A percentile compares a stretch with the other conserved stretches of the same genome.
Evolutionary conservation across 2,797 vertebrate genomes (phyloP).

Genomic region (Smutsia gigantea): DNA sequence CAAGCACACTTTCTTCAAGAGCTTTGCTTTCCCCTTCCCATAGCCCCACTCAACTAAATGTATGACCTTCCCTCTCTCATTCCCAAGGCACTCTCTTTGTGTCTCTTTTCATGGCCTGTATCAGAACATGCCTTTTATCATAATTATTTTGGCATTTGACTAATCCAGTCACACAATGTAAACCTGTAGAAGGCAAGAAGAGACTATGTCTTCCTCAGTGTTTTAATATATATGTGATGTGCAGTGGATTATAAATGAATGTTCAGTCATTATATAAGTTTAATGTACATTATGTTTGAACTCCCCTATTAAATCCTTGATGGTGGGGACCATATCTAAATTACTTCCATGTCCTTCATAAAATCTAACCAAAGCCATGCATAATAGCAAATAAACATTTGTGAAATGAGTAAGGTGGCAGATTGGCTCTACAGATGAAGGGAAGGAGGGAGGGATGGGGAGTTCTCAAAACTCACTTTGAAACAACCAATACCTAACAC

Average conservation of each 20-base stretch:
- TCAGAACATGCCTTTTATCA: neutral
- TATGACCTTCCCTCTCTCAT: neutral
- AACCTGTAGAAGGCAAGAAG: neutral
- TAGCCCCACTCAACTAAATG: neutral
- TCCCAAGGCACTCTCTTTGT: neutral
- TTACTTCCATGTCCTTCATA: neutral
- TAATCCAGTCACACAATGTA: neutral
- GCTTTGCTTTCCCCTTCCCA: neutral
- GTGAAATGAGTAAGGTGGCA: neutral
- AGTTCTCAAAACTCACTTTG: neutral
- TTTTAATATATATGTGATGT: neutral
- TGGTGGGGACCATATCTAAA: neutral
- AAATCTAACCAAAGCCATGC: neutral
- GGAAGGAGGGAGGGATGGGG: neutral
- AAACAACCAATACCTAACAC: neutral
- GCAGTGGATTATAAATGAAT: neutral
- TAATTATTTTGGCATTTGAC: slow-evolving; percentile 6
- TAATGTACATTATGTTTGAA: neutral
- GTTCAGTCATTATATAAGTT: neutral
- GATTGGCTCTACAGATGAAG: neutral
- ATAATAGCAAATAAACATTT: neutral
- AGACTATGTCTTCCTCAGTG: neutral
- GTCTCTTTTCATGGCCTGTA: neutral
- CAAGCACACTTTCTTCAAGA: neutral
- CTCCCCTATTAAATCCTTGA: neutral